phyloP scores from a whole-genome alignment of 2,113 vertebrate species.

The Nettapus auritus region DNA sequence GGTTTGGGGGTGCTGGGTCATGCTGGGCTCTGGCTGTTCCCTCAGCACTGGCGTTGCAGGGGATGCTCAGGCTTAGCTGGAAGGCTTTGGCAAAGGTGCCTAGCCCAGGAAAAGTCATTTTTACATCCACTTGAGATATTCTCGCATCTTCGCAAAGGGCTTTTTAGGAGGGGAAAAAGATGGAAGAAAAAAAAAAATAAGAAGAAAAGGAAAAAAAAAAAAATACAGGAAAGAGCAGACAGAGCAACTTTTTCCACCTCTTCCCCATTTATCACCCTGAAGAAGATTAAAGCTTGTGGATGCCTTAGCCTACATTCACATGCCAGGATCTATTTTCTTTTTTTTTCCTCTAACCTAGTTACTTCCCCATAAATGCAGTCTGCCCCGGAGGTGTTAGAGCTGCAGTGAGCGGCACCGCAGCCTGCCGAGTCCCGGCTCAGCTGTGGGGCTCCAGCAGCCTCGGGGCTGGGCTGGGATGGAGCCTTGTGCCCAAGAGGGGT shows the following conservation, averaged over 20 bases:
- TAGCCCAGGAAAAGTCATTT: background rate
- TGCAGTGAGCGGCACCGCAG: fast-evolving
- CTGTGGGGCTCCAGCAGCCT: background rate
- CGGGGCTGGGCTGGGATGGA: background rate
- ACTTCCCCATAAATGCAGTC: background rate
- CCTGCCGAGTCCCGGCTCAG: background rate
- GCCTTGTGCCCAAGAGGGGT: background rate
- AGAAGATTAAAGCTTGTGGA: background rate
- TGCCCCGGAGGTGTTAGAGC: background rate
- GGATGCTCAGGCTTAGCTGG: background rate
- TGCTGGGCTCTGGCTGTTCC: background rate
- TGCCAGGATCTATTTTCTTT: background rate
- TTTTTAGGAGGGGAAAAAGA: background rate
- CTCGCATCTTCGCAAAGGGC: background rate
- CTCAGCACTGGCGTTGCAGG: background rate
- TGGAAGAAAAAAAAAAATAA: background rate
- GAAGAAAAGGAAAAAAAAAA: background rate
- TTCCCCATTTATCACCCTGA: background rate
- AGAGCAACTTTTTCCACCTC: background rate
- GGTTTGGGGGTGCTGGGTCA: background rate
- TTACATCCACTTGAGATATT: background rate
- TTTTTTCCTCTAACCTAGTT: background rate
- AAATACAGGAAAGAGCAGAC: background rate
- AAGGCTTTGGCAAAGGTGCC: background rate
- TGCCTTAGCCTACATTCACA: background rate